Evolutionary conservation across 2,888 invertebrate species (phyloP).

Genomic region (Sicus ferrugineus): DNA sequence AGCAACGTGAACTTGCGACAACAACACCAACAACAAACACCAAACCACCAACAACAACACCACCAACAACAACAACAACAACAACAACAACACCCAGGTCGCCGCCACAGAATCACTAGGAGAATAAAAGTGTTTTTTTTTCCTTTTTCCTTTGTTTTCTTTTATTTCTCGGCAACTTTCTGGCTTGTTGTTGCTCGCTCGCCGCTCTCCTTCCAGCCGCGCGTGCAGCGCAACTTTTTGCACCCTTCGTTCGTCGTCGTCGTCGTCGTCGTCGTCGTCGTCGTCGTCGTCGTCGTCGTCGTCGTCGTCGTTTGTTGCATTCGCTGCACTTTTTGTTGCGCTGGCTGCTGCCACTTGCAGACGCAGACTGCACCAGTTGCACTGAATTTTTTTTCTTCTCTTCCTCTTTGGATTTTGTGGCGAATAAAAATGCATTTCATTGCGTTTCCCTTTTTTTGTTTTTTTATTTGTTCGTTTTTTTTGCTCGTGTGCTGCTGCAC

Average conservation of each 20-base stretch:
- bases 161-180: not conserved
- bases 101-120: not conserved
- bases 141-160: not conserved
- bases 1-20: too few relatives aligned
- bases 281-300: not conserved
- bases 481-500: conserved; percentile 25
- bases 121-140: not conserved
- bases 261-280: not conserved
- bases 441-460: not conserved
- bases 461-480: too few relatives aligned
- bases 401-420: not conserved
- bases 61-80: not conserved
- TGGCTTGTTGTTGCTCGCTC: not conserved
- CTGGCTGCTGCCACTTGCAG: too few relatives aligned
- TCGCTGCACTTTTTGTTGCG: not conserved
- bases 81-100: not conserved
- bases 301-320: not conserved
- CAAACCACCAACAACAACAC: not conserved
- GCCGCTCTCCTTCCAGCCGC: not conserved
- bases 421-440: conserved; percentile 6
- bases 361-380: not conserved
- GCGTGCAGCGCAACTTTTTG: not conserved
- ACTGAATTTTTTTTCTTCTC: not conserved
- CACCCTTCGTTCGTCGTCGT: not conserved
- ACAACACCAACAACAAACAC: not conserved